Evolutionary conservation across 2,888 invertebrate species (phyloP).

Genomic region (Meiosimyza platycephala): DNA sequence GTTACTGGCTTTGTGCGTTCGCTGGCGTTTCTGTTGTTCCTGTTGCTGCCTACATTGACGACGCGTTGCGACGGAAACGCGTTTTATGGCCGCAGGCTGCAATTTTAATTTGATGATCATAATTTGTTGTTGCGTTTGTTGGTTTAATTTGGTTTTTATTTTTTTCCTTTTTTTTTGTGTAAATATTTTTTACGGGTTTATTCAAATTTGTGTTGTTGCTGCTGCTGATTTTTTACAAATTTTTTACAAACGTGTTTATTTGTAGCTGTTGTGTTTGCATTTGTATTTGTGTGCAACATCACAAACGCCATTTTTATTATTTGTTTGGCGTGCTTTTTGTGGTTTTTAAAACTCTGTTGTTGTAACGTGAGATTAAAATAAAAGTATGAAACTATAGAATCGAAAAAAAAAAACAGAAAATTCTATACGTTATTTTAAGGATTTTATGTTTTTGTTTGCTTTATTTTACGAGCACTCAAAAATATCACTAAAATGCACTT

Average conservation of each 20-base stretch:
- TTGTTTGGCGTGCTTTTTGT: constrained; percentile 10
- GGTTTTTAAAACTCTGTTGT: neutral
- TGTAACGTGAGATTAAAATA: neutral
- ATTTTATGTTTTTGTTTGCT: neutral
- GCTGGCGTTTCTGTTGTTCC: constrained; percentile 21
- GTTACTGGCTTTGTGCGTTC: constrained; percentile 34
- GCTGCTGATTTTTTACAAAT: constrained; percentile 8
- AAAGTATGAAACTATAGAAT: too few species aligned
- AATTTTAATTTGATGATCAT: constrained; percentile 52
- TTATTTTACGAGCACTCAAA: neutral
- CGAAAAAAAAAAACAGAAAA: too few species aligned
- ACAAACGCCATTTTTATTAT: constrained; percentile 31
- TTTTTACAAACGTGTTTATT: constrained; percentile 7
- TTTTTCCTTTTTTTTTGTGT: constrained; percentile 39
- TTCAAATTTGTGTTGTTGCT: constrained; percentile 11
- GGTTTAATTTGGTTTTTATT: constrained; percentile 39
- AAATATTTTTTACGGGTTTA: constrained; percentile 31
- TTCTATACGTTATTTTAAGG: neutral
- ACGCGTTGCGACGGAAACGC: constrained; percentile 43
- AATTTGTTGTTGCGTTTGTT: constrained; percentile 35
- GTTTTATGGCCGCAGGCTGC: constrained; percentile 53
- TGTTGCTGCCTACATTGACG: constrained; percentile 33
- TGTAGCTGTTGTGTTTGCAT: constrained; percentile 29
- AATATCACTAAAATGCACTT: neutral
- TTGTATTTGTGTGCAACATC: constrained; percentile 3